Base-by-base conservation (phyloP, 1,140 invertebrate genomes). In the Charaxes varanes region DNA sequence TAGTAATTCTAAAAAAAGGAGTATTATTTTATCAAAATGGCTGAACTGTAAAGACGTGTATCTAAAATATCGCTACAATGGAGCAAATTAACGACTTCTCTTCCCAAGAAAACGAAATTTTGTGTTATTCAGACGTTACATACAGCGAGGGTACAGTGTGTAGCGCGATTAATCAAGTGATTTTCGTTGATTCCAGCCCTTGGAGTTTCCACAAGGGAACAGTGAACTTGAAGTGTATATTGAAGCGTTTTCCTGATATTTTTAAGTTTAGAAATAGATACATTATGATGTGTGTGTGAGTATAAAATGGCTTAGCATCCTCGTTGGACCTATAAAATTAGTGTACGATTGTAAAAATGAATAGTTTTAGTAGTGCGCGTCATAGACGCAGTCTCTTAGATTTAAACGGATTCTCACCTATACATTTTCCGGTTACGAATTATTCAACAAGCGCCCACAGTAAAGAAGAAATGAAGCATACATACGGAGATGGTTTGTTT, bases 11-110 rank as follows among this genome's bases (percentile, higher is more conserved):
- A 24, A 24, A 5, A 24, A 5, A 22, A 34, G 8, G 32, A 22
- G 10, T 34, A 22, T 26, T 37, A 32, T 35, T 43, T 47, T 26
- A 46, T 62, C 78, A 79, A 82, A 78, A 82, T 82, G 78, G 78
- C 78, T 63, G 74, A 76, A 71, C 54, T 71, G 53, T 82, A 73
- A 76, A 77, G 68, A 82, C 72, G 74, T 77, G 63, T 69, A 57
- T 65, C 62, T 53, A 42, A 51, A 54, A 53, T 66, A 62, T 62
- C 53, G 53, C 49, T 58, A 82, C 56, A 77, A 82, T 82, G 77
- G 77, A 79, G 74, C 64, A 43, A 47, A 52, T 47, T 21, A 76
- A 52, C 59, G 50, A 57, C 44, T 33, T 36, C 45, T 58, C 50
- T 57, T 64, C 41, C 48, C 55, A 74, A 63, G 49, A 67, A 61